Base-by-base conservation (phyloP, 2,888 invertebrate species). In the Microctonus hyperodae region DNA sequence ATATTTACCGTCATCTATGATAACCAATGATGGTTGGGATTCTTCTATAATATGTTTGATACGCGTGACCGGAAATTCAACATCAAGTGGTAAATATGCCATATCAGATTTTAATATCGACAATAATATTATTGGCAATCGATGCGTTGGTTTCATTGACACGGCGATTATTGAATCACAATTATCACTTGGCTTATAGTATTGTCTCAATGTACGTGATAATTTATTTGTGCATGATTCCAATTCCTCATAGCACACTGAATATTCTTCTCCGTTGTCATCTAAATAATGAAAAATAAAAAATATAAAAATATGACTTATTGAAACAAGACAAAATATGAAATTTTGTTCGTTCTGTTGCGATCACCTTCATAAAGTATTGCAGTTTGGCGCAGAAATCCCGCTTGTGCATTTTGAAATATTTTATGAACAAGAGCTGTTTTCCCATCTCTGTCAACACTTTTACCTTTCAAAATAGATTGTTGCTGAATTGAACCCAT, bases 11-110 rank as follows among this genome's bases (percentile, higher is more conserved):
- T 88, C 87, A 74, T 94, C 93, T 67, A 90, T 88, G 65, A 95
- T 85, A 0, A 91, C 85, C 22, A 92, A 79, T 0, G 90, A 86
- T 0, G 95, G 95, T 69, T 89, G 87, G 0, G 93, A 88, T 79
- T 94, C 94, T 22, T 87, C 85, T 13, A 95, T 80, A 63, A 95
- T 94, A 76, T 94, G 93, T 22, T 89, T 87, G 53, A 94, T 88
- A 72, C 95, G 87, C 1, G 88, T 88, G 28, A 87, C 88, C 0
- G 95, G 95, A 76, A 89, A 90, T 64, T 86, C 85, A 0, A 90
- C 89, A 79, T 95, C 95, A 75, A 96, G 86, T 0, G 96, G 95
- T 62, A 95, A 85, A 84, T 96, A 96, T 0, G 94, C 92, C 16
- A 92, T 92, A 0, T 95, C 95, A 0, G 91, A 87, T 84, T 95